Evolutionary conservation across 1,140 invertebrate species (phyloP), one percentile per base, ranked within the genome.

Genomic region (Aphaenogaster ashmeadi): DNA sequence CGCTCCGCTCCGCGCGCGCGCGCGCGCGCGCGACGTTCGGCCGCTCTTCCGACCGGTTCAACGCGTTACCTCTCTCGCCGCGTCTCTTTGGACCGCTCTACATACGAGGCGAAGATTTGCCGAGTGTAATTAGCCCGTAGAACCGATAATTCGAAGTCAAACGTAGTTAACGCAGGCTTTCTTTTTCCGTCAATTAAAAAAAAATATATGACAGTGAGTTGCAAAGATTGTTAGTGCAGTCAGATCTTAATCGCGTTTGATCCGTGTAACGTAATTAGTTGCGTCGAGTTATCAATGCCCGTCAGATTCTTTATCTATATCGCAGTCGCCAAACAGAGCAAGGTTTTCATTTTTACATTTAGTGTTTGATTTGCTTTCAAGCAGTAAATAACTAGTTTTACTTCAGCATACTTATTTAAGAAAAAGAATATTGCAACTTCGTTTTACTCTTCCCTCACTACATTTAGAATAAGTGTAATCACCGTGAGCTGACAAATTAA

Each of bases 11-110:
- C 62, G 47, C 33, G 69, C 52, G 56, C 66, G 11, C 44, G 44
- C n/a, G n/a, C n/a, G n/a, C n/a, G 27, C 27, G 27, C 27, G 52
- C 71, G 0, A 1, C 69, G 60, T 27, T 54, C 38, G 41, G n/a
- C 47, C 21, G 44, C 52, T 69, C 66, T 72, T 71, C 72, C 56
- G 66, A 54, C 60, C 58, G 38, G 75, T 18, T 64, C 56, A 75
- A 44, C 56, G 38, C 33, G 36, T 72, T 44, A 47, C 21, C 38
- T 8, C 36, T 21, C 36, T 38, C 64, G 18, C 9, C 8, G 36
- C 36, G 33, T 62, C 56, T 47, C 2, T 67, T 50, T 60, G 54
- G 52, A 77, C 36, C 50, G 52, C 33, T 56, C 71, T 74, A 74
- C 33, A 56, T 56, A 74, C 33, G 33, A 74, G 1, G 38, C 64